A percentile compares a stretch with the other conserved stretches of the same genome.
Conservation (phyloP, 2,888 invertebrate species). For the Dryocosmus kuriphilus region DNA sequence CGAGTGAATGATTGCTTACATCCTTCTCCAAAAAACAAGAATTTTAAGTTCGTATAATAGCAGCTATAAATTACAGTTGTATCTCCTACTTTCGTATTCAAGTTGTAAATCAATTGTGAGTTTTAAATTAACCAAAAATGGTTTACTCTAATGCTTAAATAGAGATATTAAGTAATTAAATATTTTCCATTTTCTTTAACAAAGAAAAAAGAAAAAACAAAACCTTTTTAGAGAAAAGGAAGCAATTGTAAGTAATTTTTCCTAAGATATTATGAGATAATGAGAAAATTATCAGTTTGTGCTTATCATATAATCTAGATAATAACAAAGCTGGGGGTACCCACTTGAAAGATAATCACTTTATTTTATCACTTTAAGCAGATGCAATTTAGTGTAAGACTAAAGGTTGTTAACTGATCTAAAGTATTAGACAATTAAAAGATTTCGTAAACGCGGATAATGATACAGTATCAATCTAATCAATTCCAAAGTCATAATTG, state of each 20-base stretch:
- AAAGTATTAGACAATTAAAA: neutral
- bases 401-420: neutral
- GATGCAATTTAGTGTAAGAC: neutral
- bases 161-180: neutral
- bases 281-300: neutral
- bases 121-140: neutral
- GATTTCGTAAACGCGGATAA: neutral
- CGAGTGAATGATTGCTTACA: too few relatives aligned
- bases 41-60: neutral
- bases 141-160: neutral
- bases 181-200: neutral
- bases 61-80: constrained; percentile 1
- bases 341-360: constrained; percentile 9
- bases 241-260: neutral
- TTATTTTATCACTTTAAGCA: neutral
- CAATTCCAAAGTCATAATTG: too few relatives aligned
- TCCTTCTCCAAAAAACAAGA: neutral
- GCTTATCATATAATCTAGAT: neutral
- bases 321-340: neutral
- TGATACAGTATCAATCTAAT: neutral
- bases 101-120: constrained; percentile 11
- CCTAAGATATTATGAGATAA: neutral
- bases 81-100: neutral
- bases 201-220: neutral
- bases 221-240: neutral